phyloP scores from a whole-genome alignment of 2,113 vertebrate species.

The Indicator maculatus region DNA sequence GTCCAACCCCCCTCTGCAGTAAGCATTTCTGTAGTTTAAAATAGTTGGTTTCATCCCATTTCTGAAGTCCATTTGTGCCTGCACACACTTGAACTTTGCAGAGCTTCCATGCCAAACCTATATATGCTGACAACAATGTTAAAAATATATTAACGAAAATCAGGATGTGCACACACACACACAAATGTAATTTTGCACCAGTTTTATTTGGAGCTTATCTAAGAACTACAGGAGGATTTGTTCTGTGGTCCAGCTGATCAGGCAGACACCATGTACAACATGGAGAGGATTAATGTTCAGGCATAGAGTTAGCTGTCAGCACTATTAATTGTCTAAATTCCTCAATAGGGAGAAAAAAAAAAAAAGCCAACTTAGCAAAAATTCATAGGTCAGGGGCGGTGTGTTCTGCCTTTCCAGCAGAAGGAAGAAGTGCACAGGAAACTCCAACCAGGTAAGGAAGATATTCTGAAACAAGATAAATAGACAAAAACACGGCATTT shows the following conservation, averaged over 20 bases:
- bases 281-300: background rate
- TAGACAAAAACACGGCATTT: background rate
- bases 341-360: background rate
- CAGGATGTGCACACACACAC: background rate
- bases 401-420: background rate
- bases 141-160: background rate
- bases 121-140: accelerated
- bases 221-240: background rate
- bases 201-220: background rate
- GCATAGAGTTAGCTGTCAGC: background rate
- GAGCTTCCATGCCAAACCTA: background rate
- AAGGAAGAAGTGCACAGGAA: background rate
- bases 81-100: background rate
- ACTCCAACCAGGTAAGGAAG: background rate
- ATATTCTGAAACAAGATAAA: background rate
- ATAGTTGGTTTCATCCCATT: background rate
- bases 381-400: background rate
- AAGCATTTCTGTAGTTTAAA: background rate
- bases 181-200: background rate
- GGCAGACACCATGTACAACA: background rate
- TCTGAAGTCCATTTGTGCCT: background rate
- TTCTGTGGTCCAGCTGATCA: background rate
- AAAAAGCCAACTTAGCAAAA: background rate
- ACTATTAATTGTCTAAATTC: background rate
- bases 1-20: no score